Evolutionary conservation across 2,888 invertebrate genomes (phyloP).

Genomic region (Tyria jacobaeae): DNA sequence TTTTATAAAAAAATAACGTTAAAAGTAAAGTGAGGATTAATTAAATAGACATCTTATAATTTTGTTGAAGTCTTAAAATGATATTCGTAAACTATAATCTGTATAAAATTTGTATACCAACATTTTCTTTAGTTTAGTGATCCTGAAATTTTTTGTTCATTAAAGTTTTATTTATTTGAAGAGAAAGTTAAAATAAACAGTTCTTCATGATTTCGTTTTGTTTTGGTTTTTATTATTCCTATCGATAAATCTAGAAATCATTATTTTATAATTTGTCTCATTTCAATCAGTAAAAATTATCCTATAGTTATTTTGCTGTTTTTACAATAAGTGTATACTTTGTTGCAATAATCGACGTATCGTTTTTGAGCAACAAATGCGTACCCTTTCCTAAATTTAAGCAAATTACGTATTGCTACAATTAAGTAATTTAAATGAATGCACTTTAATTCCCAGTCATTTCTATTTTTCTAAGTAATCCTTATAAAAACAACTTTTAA

Average conservation of each 20-base stretch:
- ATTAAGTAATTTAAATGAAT: too few species aligned
- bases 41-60: slow-evolving; percentile 33
- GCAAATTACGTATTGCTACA: too few species aligned
- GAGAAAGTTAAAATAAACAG: slow-evolving; percentile 65
- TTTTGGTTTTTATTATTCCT: slow-evolving; percentile 44
- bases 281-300: background rate
- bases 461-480: too few species aligned
- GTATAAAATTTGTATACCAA: slow-evolving; percentile 61
- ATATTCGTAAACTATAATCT: slow-evolving; percentile 45
- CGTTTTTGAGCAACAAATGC: too few species aligned
- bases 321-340: too few species aligned
- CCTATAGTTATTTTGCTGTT: background rate
- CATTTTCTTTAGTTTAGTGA: slow-evolving; percentile 60
- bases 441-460: too few species aligned
- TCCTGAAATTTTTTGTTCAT: slow-evolving; percentile 69
- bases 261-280: background rate
- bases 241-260: too few species aligned
- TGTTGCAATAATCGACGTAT: too few species aligned
- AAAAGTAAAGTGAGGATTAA: slow-evolving; percentile 39
- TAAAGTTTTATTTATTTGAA: slow-evolving; percentile 73
- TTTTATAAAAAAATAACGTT: slow-evolving; percentile 50
- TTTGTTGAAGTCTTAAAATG: slow-evolving; percentile 47
- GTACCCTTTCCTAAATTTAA: too few species aligned
- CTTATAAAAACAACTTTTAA: too few species aligned
- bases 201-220: slow-evolving; percentile 66